Evolutionary conservation across 2,888 invertebrate genomes (phyloP), one percentile per base, ranked within the genome.

Genomic region (Gisinianus flammeolus): DNA sequence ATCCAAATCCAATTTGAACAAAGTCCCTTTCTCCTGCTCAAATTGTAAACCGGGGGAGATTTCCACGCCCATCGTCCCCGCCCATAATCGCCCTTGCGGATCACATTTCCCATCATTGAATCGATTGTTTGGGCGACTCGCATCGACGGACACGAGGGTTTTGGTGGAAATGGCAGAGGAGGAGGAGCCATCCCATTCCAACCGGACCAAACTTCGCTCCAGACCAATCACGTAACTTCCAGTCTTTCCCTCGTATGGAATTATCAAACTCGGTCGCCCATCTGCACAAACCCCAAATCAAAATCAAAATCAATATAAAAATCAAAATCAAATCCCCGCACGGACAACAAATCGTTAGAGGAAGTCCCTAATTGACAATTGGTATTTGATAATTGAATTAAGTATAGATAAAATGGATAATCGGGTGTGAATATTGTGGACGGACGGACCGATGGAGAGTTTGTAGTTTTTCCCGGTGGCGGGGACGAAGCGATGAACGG

Each of bases 31-130:
- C 54, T 81, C 82, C 0, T 56, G 30, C 44, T 82, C 84, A 68
- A 83, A 69, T 68, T 80, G 33, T 31, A 81, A 79, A 19, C 82
- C 81, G 26, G 80, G 80, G 22, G 82, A 8, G 6, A 30, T 16
- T 44, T 77, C 72, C 6, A 22, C 28, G 12, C 80, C 80, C 81
- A 81, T 81, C 19, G 81, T 80, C 24, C 93, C 93, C 83, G 91
- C 89, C 92, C 92, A 93, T 31, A 94, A 88, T 72, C 93, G 88
- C 3, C 94, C 94, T 52, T 77, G 71, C 87, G 16, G 91, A 91
- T 94, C 94, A 52, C 92, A 91, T 87, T 94, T 94, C 33, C 91
- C 94, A 85, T 94, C 94, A 85, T 94, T 94, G 85, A 93, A 90
- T 84, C 93, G 88, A 86, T 92, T 92, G 24, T 86, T 85, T 3